These are phyloP conservation scores for Morinoia aosen DNA, from an alignment of 2,888 invertebrate genomes.

Conservation along the genomic window DNA sequence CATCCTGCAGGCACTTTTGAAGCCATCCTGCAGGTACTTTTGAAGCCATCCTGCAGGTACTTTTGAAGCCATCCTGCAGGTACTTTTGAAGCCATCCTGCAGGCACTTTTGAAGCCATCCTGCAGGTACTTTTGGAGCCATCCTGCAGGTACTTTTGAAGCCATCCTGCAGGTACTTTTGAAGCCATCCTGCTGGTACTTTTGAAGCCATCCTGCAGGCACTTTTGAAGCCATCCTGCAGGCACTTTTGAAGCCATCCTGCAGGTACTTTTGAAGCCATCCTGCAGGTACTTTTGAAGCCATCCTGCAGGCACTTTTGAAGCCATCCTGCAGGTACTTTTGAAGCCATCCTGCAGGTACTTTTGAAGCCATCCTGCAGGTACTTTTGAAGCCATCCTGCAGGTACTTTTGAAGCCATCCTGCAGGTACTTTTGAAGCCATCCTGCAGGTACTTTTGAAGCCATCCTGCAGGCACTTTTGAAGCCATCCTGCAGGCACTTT, in stretches of 20 bases:
- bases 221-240: constrained; percentile 84
- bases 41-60: constrained; percentile 82
- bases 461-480: constrained; percentile 81
- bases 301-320: constrained; percentile 81
- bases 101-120: constrained; percentile 80
- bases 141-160: constrained; percentile 72
- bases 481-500: constrained; percentile 80
- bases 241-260: constrained; percentile 79
- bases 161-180: constrained; percentile 82
- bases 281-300: constrained; percentile 74
- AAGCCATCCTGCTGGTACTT: constrained; percentile 81
- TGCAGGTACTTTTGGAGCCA: constrained; percentile 76
- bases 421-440: no score
- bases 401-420: constrained; percentile 70
- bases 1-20: constrained; percentile 70
- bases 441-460: no score
- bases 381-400: constrained; percentile 82
- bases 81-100: constrained; percentile 81
- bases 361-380: constrained; percentile 85
- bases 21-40: constrained; percentile 82
- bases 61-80: no score
- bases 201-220: no score
- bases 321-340: constrained; percentile 80
- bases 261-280: constrained; percentile 75
- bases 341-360: not conserved